Conservation (phyloP, 2,113 vertebrate species). For the Salvelinus fontinalis region DNA sequence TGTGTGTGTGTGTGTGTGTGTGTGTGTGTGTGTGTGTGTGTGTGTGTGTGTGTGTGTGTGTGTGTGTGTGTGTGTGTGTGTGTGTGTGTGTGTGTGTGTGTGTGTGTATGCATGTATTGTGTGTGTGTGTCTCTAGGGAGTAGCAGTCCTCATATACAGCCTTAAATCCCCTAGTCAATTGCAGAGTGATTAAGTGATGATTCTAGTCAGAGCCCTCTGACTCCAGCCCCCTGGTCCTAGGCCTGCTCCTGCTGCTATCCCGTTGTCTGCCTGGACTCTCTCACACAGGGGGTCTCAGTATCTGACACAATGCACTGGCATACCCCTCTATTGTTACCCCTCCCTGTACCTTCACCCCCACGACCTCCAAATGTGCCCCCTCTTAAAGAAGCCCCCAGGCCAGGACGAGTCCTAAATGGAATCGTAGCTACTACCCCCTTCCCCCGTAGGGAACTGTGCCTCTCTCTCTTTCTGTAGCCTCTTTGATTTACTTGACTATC, state of each 20-base stretch:
- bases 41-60: conserved; percentile 9
- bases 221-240: conserved; percentile 11
- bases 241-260: neutral
- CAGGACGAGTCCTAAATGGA: no score
- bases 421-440: neutral
- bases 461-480: neutral
- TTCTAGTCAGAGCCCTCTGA: conserved; percentile 25
- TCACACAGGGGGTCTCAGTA: neutral
- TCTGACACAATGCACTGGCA: neutral
- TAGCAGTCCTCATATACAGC: conserved; percentile 36
- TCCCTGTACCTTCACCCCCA: neutral
- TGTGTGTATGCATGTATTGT: conserved; percentile 14
- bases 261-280: neutral
- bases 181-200: conserved; percentile 43
- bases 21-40: conserved; percentile 17
- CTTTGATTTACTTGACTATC: neutral
- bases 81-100: neutral
- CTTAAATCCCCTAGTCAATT: conserved; percentile 45
- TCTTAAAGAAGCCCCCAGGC: neutral
- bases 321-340: neutral
- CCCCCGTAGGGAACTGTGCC: neutral
- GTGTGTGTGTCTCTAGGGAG: conserved; percentile 14
- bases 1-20: conserved; percentile 3
- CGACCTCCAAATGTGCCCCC: neutral
- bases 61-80: neutral